Evolutionary conservation across 1,140 invertebrate species (phyloP).

Genomic region (Lethrus apterus): DNA sequence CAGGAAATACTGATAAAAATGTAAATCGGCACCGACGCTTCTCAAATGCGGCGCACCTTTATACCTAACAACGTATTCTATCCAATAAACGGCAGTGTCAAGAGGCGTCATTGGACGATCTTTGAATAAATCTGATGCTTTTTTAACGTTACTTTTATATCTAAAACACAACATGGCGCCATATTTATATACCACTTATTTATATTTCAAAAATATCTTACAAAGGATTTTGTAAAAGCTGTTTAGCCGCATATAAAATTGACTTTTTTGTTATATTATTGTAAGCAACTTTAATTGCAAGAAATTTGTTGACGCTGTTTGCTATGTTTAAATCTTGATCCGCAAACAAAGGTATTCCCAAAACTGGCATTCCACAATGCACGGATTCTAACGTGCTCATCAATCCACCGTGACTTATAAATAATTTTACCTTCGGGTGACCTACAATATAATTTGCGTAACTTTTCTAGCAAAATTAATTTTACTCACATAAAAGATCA

Average conservation of each 20-base stretch:
- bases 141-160: slow-evolving; percentile 36
- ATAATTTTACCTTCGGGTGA: slow-evolving; percentile 41
- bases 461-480: background rate
- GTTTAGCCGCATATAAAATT: slow-evolving; percentile 26
- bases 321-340: slow-evolving; percentile 30
- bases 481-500: slow-evolving; percentile 48
- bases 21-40: slow-evolving; percentile 35
- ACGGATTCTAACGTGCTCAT: slow-evolving; percentile 45
- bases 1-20: slow-evolving; percentile 33
- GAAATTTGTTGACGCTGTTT: slow-evolving; percentile 25
- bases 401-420: slow-evolving; percentile 47
- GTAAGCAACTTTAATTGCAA: slow-evolving; percentile 33
- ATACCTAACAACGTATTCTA: slow-evolving; percentile 49
- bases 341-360: slow-evolving; percentile 41
- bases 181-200: background rate
- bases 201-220: slow-evolving; percentile 13
- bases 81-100: slow-evolving; percentile 47
- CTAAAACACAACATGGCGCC: slow-evolving; percentile 25
- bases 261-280: slow-evolving; percentile 32
- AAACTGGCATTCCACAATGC: slow-evolving; percentile 44
- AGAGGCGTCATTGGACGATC: slow-evolving; percentile 42
- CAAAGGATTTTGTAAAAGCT: slow-evolving; percentile 34
- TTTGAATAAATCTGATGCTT: slow-evolving; percentile 30
- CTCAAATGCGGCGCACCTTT: slow-evolving; percentile 44
- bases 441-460: slow-evolving; percentile 25